These are phyloP conservation scores for Chlamydotis undulata DNA, from an alignment of 2,113 vertebrate species.

Conservation along the genomic window DNA sequence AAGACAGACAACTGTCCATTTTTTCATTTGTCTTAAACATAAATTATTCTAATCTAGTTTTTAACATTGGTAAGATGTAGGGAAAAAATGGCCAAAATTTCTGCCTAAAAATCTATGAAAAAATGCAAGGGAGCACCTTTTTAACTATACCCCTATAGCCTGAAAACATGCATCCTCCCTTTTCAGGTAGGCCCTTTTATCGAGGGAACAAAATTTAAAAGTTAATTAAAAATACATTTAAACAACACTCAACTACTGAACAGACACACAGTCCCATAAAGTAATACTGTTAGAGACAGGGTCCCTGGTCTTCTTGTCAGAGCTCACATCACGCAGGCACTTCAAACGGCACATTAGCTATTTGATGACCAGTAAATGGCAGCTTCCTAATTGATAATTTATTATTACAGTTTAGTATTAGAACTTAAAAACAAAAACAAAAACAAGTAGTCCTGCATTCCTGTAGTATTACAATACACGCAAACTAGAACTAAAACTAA, in stretches of 20 bases:
- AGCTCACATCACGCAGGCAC: background rate
- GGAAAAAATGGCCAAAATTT: background rate
- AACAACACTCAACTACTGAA: background rate
- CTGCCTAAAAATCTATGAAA: background rate
- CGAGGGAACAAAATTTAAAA: background rate
- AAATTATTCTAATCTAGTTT: background rate
- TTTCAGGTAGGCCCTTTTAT: background rate
- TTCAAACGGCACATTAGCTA: background rate
- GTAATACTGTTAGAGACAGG: background rate
- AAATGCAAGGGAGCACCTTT: background rate
- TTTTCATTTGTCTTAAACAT: background rate
- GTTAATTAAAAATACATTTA: background rate
- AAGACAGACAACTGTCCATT: background rate
- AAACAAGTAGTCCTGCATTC: background rate
- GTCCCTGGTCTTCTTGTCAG: background rate
- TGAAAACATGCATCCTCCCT: background rate
- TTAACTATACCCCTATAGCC: background rate
- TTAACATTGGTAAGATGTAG: background rate
- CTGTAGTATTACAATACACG: background rate
- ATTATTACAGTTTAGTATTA: slow-evolving; percentile 10
- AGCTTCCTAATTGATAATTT: slow-evolving; percentile 14
- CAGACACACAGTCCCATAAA: background rate
- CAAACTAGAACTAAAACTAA: slow-evolving; percentile 16
- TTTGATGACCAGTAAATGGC: background rate
- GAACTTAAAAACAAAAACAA: background rate